Evolutionary conservation across 2,113 vertebrate genomes (phyloP).

Genomic region (Silurus asotus): DNA sequence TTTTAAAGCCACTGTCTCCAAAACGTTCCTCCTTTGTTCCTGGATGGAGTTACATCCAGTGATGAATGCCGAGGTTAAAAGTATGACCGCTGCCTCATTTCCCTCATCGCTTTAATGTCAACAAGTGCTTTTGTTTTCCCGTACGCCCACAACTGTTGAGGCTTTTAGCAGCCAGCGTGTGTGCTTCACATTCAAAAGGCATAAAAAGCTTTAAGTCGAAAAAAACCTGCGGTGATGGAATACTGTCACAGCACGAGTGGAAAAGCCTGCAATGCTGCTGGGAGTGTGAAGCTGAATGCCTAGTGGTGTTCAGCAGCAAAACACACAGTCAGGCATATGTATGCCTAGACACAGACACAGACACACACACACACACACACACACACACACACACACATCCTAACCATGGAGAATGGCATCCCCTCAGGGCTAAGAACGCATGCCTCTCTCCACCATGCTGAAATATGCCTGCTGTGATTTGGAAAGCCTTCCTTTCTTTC

Average conservation of each 20-base stretch:
- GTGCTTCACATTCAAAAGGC: constrained; percentile 62
- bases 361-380: constrained; percentile 1
- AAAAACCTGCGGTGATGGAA: constrained; percentile 57
- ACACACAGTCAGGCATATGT: constrained; percentile 29
- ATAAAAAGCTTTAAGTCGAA: constrained; percentile 56
- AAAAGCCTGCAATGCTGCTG: constrained; percentile 58
- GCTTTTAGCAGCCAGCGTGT: constrained; percentile 68
- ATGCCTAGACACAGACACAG: background rate
- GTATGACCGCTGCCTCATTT: constrained; percentile 56
- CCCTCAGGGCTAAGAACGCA: constrained; percentile 59
- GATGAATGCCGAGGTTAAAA: constrained; percentile 51
- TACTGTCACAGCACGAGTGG: constrained; percentile 64
- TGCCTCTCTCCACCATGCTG: constrained; percentile 48
- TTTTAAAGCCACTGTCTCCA: constrained; percentile 18
- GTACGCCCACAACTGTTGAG: constrained; percentile 59
- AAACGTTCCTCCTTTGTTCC: constrained; percentile 1
- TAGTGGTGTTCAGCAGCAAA: background rate
- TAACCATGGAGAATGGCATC: constrained; percentile 29
- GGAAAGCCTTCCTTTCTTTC: constrained; percentile 61
- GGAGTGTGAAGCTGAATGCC: constrained; percentile 39
- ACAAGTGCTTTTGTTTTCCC: constrained; percentile 64
- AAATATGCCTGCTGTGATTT: constrained; percentile 59
- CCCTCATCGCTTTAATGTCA: constrained; percentile 62
- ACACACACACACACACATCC: background rate
- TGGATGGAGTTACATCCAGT: constrained; percentile 19